phyloP scores from a whole-genome alignment of 2,113 vertebrate species.

The Neodon shergylaensis region DNA sequence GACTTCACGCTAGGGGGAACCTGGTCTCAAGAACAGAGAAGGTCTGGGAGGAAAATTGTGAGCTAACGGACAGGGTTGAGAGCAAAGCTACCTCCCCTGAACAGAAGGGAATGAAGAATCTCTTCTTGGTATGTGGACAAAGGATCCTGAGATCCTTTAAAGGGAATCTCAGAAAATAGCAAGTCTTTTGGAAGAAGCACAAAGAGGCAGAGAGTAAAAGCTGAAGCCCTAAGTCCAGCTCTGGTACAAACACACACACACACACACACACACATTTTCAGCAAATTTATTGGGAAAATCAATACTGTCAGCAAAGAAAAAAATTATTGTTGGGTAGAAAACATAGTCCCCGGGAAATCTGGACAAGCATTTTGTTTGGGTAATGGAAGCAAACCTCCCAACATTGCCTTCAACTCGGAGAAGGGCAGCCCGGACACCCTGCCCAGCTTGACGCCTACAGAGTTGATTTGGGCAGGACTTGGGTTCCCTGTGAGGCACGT shows the following conservation, averaged over 20 bases:
- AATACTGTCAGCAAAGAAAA: background rate
- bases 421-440: too few relatives aligned
- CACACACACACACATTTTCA: conserved; percentile 32
- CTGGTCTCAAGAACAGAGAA: background rate
- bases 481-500: background rate
- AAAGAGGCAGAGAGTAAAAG: too few relatives aligned
- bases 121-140: background rate
- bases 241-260: too few relatives aligned
- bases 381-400: background rate
- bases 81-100: background rate
- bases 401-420: too few relatives aligned
- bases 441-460: background rate
- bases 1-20: background rate
- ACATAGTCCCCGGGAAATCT: background rate
- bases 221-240: background rate
- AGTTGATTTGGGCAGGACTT: background rate
- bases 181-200: conserved; percentile 58
- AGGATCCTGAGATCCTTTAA: too few relatives aligned
- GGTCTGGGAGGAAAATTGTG: conserved; percentile 71
- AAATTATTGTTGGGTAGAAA: background rate
- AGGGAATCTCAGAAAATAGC: too few relatives aligned
- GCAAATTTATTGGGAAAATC: background rate
- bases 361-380: background rate
- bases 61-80: too few relatives aligned
- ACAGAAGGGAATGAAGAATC: too few relatives aligned